phyloP scores from a whole-genome alignment of 1,140 invertebrate species.

The Nylanderia fulva region DNA sequence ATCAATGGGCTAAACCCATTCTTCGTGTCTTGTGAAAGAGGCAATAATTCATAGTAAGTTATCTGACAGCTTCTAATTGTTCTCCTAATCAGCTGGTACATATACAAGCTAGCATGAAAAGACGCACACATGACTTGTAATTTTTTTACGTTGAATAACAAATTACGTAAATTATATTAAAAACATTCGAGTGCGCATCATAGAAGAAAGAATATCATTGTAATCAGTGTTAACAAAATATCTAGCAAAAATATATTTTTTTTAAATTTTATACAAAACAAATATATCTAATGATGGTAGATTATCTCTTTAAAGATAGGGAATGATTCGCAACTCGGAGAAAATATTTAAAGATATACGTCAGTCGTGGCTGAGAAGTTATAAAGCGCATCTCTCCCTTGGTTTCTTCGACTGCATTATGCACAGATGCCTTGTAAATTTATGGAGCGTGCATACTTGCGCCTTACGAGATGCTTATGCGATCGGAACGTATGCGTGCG shows the following conservation, averaged over 20 bases:
- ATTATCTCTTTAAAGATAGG: not conserved
- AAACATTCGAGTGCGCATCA: not conserved
- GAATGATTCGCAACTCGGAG: not conserved
- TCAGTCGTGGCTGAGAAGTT: conserved; percentile 2
- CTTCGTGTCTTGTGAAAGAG: too few relatives aligned
- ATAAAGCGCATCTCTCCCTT: not conserved
- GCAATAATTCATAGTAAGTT: too few relatives aligned
- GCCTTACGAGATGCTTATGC: conserved; percentile 36
- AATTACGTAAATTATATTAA: not conserved
- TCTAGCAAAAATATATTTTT: not conserved
- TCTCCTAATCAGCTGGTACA: conserved; percentile 5
- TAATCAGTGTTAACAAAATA: not conserved
- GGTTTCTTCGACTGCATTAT: conserved; percentile 45
- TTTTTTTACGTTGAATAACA: not conserved
- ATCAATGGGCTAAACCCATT: not conserved
- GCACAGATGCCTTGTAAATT: conserved; percentile 40
- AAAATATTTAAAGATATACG: conserved; percentile 6
- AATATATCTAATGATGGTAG: not conserved
- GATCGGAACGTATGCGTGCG: conserved; percentile 32
- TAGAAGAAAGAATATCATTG: not conserved
- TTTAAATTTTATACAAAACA: not conserved
- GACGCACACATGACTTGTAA: not conserved
- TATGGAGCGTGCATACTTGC: conserved; percentile 53
- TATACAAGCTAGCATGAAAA: too few relatives aligned
- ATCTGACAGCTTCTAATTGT: not conserved